Base-by-base conservation (phyloP, 2,797 vertebrate species). In the Peromyscus attwateri region DNA sequence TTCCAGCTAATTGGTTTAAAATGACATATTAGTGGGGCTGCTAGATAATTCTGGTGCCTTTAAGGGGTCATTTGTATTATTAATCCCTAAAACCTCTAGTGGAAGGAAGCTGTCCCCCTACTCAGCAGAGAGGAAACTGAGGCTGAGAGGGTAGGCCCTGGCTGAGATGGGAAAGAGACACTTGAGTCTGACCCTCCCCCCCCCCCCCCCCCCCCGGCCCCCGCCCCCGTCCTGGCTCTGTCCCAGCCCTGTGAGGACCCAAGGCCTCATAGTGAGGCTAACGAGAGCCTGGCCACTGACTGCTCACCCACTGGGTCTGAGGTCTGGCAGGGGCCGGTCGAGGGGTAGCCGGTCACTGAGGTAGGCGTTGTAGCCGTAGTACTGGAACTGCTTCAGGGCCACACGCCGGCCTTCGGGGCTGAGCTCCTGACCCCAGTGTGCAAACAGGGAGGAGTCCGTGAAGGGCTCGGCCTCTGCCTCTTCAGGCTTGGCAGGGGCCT, bases 341-440 rank as follows among this genome's bases (percentile, higher is more conserved):
- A 99, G 98, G 0, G 99, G 99, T 94, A 99, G 98, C 66, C 99
- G 99, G 97, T 99, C 99, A 17, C 99, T 99, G 99, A 99, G 99
- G 99, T 99, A 99, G 96, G 99, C 99, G 0, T 99, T 99, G 98
- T 99, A 99, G 96, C 99, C 99, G 0, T 99, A 99, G 98, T 99
- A 99, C 98, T 99, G 99, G 98, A 99, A 99, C 97, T 99, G 99
- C 97, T 99, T 99, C 75, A 99, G 99, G 0, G 99, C 99, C 40
- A 99, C 94, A 6, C 99, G 98, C 34, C 99, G 98, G 92, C 99
- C 99, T 96, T 99, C 99, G 0, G 99, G 99, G 94, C 98, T 98
- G 92, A 99, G 99, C 75, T 99, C 99, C 98, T 99, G 99, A 95
- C 99, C 99, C 99, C 99, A 99, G 98, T 99, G 99, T 96, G 99